Percentiles rank a stretch among this genome's conserved stretches.
Evolutionary conservation across 64 coral and sea anemone genomes (phyloP).

Genomic region (Exaiptasia diaphana): DNA sequence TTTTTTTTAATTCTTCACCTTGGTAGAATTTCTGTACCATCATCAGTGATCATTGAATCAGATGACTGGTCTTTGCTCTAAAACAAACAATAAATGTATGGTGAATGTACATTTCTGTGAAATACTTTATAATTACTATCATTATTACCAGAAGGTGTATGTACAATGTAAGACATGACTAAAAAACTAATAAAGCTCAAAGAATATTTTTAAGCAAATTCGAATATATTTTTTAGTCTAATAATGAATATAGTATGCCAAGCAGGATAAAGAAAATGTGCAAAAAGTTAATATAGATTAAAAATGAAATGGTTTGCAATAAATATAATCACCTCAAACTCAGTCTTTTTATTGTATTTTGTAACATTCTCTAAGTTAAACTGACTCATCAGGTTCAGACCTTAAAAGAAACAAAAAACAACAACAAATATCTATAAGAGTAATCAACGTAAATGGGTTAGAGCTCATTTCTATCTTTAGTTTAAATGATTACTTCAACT

Average conservation of each 20-base stretch:
- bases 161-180: too few relatives aligned
- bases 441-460: background rate
- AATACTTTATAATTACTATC: too few relatives aligned
- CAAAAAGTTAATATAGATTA: too few relatives aligned
- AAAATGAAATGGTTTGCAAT: too few relatives aligned
- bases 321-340: too few relatives aligned
- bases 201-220: too few relatives aligned
- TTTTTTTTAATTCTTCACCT: constrained; percentile 30
- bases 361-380: constrained; percentile 97
- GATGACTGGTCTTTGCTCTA: background rate
- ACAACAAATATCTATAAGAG: background rate
- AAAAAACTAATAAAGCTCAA: too few relatives aligned
- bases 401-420: constrained; percentile 20
- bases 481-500: background rate
- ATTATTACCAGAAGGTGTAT: too few relatives aligned
- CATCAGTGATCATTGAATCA: constrained; percentile 41
- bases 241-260: too few relatives aligned
- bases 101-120: too few relatives aligned
- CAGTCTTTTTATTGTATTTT: constrained; percentile 57
- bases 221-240: too few relatives aligned
- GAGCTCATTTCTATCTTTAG: background rate
- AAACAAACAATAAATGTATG: background rate
- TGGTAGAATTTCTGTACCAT: constrained; percentile 5
- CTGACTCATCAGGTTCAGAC: constrained; percentile 95
- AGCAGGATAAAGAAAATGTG: too few relatives aligned